Percentiles rank a stretch among this genome's conserved stretches.
Evolutionary conservation across 2,888 invertebrate genomes (phyloP).

Genomic region (Drosophila anomalata): DNA sequence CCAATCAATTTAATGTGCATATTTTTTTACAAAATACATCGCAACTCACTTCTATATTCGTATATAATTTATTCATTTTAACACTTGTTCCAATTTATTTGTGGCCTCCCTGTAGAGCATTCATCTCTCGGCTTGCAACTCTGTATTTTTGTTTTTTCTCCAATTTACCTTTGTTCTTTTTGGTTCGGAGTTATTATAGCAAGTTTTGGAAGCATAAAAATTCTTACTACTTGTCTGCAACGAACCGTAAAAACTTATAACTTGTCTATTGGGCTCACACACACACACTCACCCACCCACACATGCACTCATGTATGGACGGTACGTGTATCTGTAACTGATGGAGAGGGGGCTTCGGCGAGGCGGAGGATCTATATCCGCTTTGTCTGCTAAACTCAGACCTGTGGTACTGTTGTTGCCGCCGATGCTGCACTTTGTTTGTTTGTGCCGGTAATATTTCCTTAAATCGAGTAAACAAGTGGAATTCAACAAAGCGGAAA

Average conservation of each 20-base stretch:
- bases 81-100: slow-evolving; percentile 28
- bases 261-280: slow-evolving; percentile 67
- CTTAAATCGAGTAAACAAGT: slow-evolving; percentile 80
- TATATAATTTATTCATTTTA: slow-evolving; percentile 21
- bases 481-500: slow-evolving; percentile 80
- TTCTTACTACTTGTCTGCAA: slow-evolving; percentile 73
- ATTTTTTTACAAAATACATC: background rate
- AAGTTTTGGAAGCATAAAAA: slow-evolving; percentile 77
- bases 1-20: background rate
- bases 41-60: slow-evolving; percentile 1
- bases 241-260: slow-evolving; percentile 78
- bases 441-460: slow-evolving; percentile 80
- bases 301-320: background rate
- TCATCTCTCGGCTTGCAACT: slow-evolving; percentile 6
- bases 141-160: slow-evolving; percentile 3
- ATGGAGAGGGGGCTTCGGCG: slow-evolving; percentile 2
- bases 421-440: slow-evolving; percentile 70
- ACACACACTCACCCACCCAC: slow-evolving; percentile 15
- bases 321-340: background rate
- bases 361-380: slow-evolving; percentile 40
- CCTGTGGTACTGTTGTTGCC: slow-evolving; percentile 38
- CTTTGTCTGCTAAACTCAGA: slow-evolving; percentile 26
- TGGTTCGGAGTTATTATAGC: slow-evolving; percentile 68
- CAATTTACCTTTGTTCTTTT: slow-evolving; percentile 35
- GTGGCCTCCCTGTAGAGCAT: slow-evolving; percentile 32